Percentiles rank a stretch among this genome's conserved stretches.
phyloP scores from a whole-genome alignment of 2,797 vertebrate genomes.

The Mareca penelope region DNA sequence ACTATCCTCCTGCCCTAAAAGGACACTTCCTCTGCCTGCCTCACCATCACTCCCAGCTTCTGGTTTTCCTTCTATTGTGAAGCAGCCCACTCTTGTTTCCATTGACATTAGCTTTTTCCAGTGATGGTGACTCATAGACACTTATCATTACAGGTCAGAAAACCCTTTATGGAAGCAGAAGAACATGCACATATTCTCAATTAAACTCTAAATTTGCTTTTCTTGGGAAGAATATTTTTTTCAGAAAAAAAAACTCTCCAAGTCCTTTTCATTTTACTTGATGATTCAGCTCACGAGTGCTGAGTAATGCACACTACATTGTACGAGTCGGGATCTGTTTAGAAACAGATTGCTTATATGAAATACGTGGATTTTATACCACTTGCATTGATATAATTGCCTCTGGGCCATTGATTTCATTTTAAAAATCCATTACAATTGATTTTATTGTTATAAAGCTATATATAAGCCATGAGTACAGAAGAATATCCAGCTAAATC shows the following conservation, averaged over 20 bases:
- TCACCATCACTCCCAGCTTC: accelerated
- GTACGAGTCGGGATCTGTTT: neutral
- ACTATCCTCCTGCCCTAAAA: neutral
- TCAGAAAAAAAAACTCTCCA: neutral
- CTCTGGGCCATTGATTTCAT: constrained; percentile 18
- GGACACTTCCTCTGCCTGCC: neutral
- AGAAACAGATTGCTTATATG: constrained; percentile 35
- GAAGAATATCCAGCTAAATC: neutral
- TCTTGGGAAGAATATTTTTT: neutral
- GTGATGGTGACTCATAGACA: neutral
- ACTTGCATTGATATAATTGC: constrained; percentile 36
- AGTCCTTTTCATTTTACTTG: neutral
- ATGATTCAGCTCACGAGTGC: constrained; percentile 20
- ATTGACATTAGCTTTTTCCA: neutral
- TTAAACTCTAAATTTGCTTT: constrained; percentile 26
- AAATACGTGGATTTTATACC: constrained; percentile 17
- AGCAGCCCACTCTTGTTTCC: neutral
- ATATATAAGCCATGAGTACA: neutral
- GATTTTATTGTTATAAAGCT: constrained; percentile 7
- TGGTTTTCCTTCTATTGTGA: neutral
- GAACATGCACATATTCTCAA: neutral
- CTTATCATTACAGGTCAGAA: constrained; percentile 6
- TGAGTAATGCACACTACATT: neutral
- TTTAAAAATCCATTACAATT: constrained; percentile 33
- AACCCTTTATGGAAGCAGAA: neutral